phyloP scores from a whole-genome alignment of 2,888 invertebrate species.

The Lasioglossum malachurum region DNA sequence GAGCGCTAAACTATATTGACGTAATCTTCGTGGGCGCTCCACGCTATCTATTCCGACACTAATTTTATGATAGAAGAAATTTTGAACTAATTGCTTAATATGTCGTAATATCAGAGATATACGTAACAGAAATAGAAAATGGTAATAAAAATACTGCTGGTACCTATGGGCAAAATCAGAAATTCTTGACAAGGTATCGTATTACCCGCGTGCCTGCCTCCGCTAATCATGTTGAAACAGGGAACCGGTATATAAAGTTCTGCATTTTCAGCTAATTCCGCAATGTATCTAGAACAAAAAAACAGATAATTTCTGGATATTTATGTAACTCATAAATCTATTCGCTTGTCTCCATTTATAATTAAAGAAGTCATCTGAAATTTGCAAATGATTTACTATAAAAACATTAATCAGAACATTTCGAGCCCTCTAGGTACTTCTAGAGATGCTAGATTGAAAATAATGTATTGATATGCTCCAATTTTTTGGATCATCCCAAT shows the following conservation, averaged over 20 bases:
- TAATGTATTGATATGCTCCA: too few species aligned
- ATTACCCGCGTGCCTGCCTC: conserved; percentile 77
- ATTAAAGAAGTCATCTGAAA: background rate
- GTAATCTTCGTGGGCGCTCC: too few species aligned
- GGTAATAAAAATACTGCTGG: background rate
- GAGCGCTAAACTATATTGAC: too few species aligned
- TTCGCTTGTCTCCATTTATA: background rate
- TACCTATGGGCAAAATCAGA: conserved; percentile 77
- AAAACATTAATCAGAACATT: too few species aligned
- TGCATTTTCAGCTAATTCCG: conserved; percentile 74
- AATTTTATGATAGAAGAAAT: too few species aligned
- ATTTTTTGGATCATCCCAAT: background rate
- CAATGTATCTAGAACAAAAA: conserved; percentile 72
- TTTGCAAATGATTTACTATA: too few species aligned
- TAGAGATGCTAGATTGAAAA: too few species aligned
- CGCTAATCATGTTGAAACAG: conserved; percentile 79
- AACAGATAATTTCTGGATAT: background rate
- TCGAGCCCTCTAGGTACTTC: too few species aligned
- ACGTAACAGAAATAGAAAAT: background rate
- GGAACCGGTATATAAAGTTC: conserved; percentile 79
- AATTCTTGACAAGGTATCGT: conserved; percentile 78
- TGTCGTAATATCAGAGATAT: background rate
- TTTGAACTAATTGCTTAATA: too few species aligned
- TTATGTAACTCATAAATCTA: background rate
- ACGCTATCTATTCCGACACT: too few species aligned